A percentile compares a stretch with the other conserved stretches of the same genome.
phyloP scores from a whole-genome alignment of 2,888 invertebrate species.

The Pseudeuparius sepicola region DNA sequence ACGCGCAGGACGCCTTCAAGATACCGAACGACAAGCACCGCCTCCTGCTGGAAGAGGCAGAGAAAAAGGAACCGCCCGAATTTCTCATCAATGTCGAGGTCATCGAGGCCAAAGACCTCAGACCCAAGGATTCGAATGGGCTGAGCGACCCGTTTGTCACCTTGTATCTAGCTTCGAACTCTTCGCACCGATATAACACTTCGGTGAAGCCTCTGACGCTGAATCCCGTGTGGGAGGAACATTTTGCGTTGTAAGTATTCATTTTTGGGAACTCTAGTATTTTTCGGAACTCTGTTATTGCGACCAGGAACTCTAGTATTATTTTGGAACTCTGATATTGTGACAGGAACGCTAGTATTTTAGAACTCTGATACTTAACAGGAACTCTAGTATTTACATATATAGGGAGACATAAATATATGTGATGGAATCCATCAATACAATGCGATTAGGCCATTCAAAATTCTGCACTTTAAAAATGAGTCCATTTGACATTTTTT shows the following conservation, averaged over 20 bases:
- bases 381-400: too few species aligned
- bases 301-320: too few species aligned
- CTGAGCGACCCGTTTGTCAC: conserved; percentile 97
- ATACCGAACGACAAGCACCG: conserved; percentile 64
- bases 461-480: too few species aligned
- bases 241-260: conserved; percentile 81
- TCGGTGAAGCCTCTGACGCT: conserved; percentile 85
- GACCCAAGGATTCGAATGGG: conserved; percentile 83
- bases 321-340: too few species aligned
- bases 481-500: too few species aligned
- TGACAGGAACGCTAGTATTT: too few species aligned
- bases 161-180: conserved; percentile 69
- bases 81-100: conserved; percentile 76
- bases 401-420: too few species aligned
- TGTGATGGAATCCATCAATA: too few species aligned
- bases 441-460: too few species aligned
- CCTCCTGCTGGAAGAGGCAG: conserved; percentile 58
- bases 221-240: conserved; percentile 93
- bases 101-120: conserved; percentile 75
- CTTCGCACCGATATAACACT: conserved; percentile 74
- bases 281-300: too few species aligned
- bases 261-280: too few species aligned
- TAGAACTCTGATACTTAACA: too few species aligned
- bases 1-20: conserved; percentile 73
- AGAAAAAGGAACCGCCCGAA: conserved; percentile 73